phyloP scores from a whole-genome alignment of 2,113 vertebrate genomes.

The Pantherophis guttatus region DNA sequence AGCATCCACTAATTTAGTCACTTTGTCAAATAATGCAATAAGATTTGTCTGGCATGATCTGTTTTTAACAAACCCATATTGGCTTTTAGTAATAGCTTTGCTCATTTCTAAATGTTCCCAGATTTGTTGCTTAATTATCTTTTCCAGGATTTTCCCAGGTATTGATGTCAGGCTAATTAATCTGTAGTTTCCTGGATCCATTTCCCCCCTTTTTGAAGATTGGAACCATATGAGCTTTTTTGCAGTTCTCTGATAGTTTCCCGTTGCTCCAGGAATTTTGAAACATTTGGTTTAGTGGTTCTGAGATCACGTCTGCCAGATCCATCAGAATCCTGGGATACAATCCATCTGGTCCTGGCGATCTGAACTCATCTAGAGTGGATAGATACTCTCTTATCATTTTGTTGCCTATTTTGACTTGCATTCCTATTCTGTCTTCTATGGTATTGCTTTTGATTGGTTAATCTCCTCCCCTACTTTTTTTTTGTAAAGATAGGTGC shows the following conservation, averaged over 20 bases:
- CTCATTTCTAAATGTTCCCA: background rate
- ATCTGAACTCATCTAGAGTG: background rate
- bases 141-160: background rate
- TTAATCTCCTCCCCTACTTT: background rate
- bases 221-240: background rate
- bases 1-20: background rate
- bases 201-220: background rate
- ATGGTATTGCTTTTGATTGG: background rate
- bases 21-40: background rate
- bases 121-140: background rate
- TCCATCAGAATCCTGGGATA: background rate
- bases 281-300: background rate
- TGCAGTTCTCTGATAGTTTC: background rate
- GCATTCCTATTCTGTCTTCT: background rate
- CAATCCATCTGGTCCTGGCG: background rate
- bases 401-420: background rate
- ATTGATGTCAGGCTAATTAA: background rate
- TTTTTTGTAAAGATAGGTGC: background rate
- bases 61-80: background rate
- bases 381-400: background rate
- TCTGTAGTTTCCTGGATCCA: background rate
- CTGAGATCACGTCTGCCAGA: background rate
- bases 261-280: background rate
- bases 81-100: background rate
- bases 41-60: no score